Conservation (phyloP, 2,113 vertebrate species). For the Microcebus griseorufus region DNA sequence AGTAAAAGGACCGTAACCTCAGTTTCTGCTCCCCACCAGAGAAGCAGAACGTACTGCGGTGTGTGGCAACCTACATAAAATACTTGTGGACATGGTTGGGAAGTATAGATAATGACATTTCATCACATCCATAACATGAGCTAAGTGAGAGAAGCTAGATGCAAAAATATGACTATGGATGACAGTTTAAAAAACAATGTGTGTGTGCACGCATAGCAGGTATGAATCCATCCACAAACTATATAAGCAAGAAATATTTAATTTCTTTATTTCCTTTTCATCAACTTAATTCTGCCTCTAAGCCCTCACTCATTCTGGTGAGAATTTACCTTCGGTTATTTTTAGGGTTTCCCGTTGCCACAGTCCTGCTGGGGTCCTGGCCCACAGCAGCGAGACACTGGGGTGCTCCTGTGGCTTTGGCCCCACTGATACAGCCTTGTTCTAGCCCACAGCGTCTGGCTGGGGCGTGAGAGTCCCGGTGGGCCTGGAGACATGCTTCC, state of each 20-base stretch:
- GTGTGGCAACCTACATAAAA: too few species aligned
- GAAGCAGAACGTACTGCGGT: neutral
- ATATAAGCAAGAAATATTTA: neutral
- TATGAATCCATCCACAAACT: neutral
- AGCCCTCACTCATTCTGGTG: neutral
- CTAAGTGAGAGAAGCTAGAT: neutral
- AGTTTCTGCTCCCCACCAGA: neutral
- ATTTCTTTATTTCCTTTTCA: neutral
- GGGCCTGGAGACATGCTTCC: neutral
- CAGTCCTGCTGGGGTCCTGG: neutral
- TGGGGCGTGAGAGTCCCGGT: neutral
- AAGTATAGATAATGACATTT: neutral
- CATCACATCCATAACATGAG: neutral
- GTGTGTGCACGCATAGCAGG: neutral
- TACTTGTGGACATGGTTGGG: neutral
- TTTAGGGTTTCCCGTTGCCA: neutral
- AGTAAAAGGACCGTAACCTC: neutral
- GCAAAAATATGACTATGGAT: neutral
- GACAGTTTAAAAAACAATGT: neutral
- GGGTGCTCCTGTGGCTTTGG: neutral
- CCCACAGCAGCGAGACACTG: neutral
- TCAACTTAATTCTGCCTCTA: neutral
- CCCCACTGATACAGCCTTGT: neutral
- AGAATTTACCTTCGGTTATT: neutral
- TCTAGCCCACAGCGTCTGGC: neutral